Percentiles rank a stretch among this genome's conserved stretches.
phyloP scores from a whole-genome alignment of 1,140 invertebrate genomes.

The Bombus pyrosoma region DNA sequence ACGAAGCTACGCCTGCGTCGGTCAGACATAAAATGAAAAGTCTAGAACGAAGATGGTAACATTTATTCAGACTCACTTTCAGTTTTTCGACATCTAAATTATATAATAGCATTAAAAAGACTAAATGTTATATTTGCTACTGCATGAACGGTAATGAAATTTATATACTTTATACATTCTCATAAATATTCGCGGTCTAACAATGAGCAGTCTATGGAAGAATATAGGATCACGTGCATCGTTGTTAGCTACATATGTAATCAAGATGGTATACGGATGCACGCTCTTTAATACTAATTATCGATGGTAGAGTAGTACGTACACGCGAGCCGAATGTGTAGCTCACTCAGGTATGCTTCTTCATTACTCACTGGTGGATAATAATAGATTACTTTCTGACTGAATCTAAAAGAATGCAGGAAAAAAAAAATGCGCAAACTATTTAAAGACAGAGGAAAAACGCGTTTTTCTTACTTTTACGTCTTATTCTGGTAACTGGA shows the following conservation, averaged over 20 bases:
- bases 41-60: no score
- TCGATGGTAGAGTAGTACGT: not conserved
- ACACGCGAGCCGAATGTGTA: not conserved
- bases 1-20: not conserved
- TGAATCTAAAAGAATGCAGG: conserved; percentile 13
- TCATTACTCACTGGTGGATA: not conserved
- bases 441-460: not conserved
- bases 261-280: conserved; percentile 29
- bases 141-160: not conserved
- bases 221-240: conserved; percentile 1
- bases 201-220: not conserved
- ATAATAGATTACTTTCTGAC: conserved; percentile 19
- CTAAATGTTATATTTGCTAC: not conserved
- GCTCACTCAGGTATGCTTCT: not conserved
- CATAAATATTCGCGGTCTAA: not conserved
- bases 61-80: no score
- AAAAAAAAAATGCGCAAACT: not conserved
- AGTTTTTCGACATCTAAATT: not conserved
- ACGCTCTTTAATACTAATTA: conserved; percentile 40
- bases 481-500: not conserved
- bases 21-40: not conserved
- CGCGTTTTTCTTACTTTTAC: not conserved
- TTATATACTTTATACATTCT: not conserved
- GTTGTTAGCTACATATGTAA: not conserved
- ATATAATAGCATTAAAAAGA: not conserved